These are phyloP conservation scores for Australoheros scitulus DNA, from an alignment of 2,113 vertebrate genomes.

Conservation along the genomic window DNA sequence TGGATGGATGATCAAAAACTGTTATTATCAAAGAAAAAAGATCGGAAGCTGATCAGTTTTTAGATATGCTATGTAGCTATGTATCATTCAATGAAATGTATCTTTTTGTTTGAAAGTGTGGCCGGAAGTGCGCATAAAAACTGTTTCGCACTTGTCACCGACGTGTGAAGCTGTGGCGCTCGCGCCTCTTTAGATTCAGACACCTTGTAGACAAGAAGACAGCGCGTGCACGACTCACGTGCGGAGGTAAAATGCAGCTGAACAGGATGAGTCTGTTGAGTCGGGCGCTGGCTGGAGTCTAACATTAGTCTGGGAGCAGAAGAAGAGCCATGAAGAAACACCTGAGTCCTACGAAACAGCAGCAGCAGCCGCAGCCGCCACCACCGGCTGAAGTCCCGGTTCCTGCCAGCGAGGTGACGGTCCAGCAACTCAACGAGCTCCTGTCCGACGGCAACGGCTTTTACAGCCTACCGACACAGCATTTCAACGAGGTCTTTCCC, in stretches of 20 bases:
- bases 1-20: too few relatives aligned
- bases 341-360: conserved; percentile 76
- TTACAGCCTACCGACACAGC: conserved; percentile 92
- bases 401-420: conserved; percentile 83
- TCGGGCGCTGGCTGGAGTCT: conserved; percentile 17
- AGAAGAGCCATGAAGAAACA: conserved; percentile 80
- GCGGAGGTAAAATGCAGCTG: conserved; percentile 66
- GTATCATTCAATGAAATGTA: too few relatives aligned
- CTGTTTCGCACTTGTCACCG: accelerated
- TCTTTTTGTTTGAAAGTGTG: conserved; percentile 26
- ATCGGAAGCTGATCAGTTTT: background rate
- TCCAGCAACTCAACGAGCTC: conserved; percentile 93
- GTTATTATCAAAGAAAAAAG: too few relatives aligned
- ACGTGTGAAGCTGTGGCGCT: background rate
- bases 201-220: conserved; percentile 37
- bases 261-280: conserved; percentile 17
- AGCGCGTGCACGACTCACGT: conserved; percentile 41
- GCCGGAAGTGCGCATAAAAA: background rate
- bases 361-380: conserved; percentile 43
- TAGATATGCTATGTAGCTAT: too few relatives aligned
- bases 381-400: conserved; percentile 72
- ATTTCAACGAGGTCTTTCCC: conserved; percentile 95
- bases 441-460: conserved; percentile 90
- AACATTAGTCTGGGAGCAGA: conserved; percentile 31
- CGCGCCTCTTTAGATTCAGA: conserved; percentile 47